These are phyloP conservation scores for Siderastrea siderea DNA, from an alignment of 92 coral and sea anemone genomes.

Conservation along the genomic window DNA sequence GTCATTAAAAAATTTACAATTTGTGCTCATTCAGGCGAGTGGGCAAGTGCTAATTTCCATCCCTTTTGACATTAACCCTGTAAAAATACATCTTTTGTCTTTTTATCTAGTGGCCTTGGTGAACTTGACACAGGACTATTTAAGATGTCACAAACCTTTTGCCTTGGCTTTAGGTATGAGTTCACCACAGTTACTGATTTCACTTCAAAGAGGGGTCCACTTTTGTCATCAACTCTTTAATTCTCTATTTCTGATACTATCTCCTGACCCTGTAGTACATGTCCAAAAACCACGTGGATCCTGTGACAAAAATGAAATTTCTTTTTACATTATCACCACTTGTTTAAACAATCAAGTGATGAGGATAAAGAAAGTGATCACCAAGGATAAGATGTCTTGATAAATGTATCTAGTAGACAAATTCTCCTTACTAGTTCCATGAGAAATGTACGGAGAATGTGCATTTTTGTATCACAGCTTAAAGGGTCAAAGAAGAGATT, in stretches of 20 bases:
- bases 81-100: not conserved
- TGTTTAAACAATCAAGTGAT: too few species aligned
- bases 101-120: too few species aligned
- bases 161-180: conserved; percentile 92
- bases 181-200: conserved; percentile 94
- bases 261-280: conserved; percentile 92
- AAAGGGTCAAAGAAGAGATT: too few species aligned
- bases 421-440: too few species aligned
- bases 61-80: not conserved
- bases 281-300: conserved; percentile 96
- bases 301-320: conserved; percentile 25
- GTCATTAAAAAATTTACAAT: too few species aligned
- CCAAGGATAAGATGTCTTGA: too few species aligned
- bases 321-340: too few species aligned
- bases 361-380: too few species aligned
- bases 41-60: not conserved
- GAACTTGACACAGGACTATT: not conserved
- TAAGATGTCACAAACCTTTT: conserved; percentile 43
- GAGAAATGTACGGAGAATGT: too few species aligned
- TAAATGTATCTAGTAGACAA: too few species aligned
- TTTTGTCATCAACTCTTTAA: conserved; percentile 89
- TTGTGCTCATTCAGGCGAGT: too few species aligned
- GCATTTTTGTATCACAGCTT: too few species aligned
- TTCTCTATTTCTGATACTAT: conserved; percentile 84
- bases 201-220: conserved; percentile 84